Evolutionary conservation across 64 coral and sea anemone genomes (phyloP), one percentile per base, ranked within the genome.

Genomic region (Actinia equina): DNA sequence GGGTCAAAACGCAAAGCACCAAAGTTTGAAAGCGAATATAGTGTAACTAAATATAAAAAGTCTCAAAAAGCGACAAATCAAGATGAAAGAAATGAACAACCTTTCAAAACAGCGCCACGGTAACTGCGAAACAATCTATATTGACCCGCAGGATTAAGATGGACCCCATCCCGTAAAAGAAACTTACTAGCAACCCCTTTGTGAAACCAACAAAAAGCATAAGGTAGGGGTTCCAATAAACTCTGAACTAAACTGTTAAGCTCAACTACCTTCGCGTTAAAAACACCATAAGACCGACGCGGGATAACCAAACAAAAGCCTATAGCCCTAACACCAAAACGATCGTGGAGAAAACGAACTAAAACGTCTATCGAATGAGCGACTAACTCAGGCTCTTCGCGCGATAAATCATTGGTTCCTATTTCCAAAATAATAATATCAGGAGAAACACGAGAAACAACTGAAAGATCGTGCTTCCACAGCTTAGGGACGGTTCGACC

Each of bases 181-280:
- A 70, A 51, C 52, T 13, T 23, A 3, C 23, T 19, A 22, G 37
- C 18, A 61, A 89, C 26, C 23, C 59, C 76, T 26, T 62, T 81
- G 71, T 82, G 87, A 18, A 18, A 80, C 88, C 88, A 89, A 55
- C 88, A 89, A 49, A 89, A 83, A 59, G 83, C 88, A 52, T 71
- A 59, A 37, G 30, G 30, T 37, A 37, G 30, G 43, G 81, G 82
- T 18, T 77, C 88, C 81, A 89, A 69, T 84, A 84, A 4, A 5
- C 17, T 14, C 16, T 18, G 1, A 43, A 83, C 6, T 42, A 55
- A 26, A 17, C 77, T 69, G 8, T 76, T 88, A 5, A 77, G 17
- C 0, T 61, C 52, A 11, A 10, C 30, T 17, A 79, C 88, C 20
- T 62, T 46, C 17, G 9, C 71, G 9, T 78, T 77, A 22, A 88